A percentile compares a stretch with the other conserved stretches of the same genome.
Evolutionary conservation across 2,888 invertebrate genomes (phyloP).

Genomic region (Trissonchulus latispiculum): DNA sequence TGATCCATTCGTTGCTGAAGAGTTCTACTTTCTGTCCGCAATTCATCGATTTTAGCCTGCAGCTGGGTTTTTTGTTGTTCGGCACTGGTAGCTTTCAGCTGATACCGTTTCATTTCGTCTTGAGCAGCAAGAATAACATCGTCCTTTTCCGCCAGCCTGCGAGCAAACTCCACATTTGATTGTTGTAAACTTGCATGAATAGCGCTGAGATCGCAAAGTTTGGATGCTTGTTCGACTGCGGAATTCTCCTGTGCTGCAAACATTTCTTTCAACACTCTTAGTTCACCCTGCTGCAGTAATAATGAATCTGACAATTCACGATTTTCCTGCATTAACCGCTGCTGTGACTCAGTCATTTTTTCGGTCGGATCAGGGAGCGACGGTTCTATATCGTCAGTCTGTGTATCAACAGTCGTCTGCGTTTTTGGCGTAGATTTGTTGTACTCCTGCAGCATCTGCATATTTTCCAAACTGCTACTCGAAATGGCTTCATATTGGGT

Average conservation of each 20-base stretch:
- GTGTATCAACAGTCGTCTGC: no score
- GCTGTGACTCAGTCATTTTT: no score
- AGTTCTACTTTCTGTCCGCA: background rate
- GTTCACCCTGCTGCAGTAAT: background rate
- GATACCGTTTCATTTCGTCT: background rate
- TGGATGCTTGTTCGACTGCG: background rate
- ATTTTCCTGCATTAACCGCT: no score
- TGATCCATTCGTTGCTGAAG: background rate
- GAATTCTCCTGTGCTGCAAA: background rate
- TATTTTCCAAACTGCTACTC: no score
- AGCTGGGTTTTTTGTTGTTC: background rate
- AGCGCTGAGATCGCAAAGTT: background rate
- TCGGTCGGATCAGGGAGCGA: no score
- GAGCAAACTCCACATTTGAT: background rate
- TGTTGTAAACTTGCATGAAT: background rate
- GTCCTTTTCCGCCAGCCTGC: background rate
- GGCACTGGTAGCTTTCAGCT: background rate
- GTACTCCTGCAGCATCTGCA: no score
- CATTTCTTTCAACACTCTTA: background rate
- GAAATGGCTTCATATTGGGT: no score
- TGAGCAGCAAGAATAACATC: background rate
- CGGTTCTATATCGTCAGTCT: no score
- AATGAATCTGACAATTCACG: no score
- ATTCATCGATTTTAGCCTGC: background rate
- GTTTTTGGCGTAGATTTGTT: no score